Evolutionary conservation across 2,113 vertebrate species (phyloP), one percentile per base, ranked within the genome.

Genomic region (Rhadina sibilatrix): DNA sequence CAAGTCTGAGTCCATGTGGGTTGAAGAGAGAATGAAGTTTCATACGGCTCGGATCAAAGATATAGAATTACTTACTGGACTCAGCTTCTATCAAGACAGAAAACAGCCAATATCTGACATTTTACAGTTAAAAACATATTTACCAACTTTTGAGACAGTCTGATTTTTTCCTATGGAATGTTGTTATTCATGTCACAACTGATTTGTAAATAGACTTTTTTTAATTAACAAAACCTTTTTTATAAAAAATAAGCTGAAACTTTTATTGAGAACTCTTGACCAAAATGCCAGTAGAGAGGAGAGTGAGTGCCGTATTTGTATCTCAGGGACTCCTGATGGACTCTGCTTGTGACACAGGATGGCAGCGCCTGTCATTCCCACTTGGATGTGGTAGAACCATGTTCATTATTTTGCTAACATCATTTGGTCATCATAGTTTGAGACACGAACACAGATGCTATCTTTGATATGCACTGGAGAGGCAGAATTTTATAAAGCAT

Each of bases 11-110:
- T 97, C 97, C 3, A 50, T 71, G 5, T 99, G 99, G 99, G 97
- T 99, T 88, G 98, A 99, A 96, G 98, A 99, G 19, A 98, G 99
- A 98, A 89, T 99, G 65, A 96, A 96, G 65, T 97, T 99, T 46
- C 99, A 99, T 83, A 87, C 91, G 4, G 98, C 99, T 28, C 98
- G 99, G 23, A 97, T 99, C 76, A 96, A 97, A 94, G 99, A 99
- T 91, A 22, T 99, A 9, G 99, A 99, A 96, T 98, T 98, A 35
- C 97, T 99, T 94, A 99, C 98, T 2, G 99, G 99, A 87, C 98
- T 99, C 78, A 99, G 98, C 95, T 99, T 99, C 97, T 99, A 99
- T 97, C 99, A 99, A 60, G 97, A 99, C 88, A 98, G 98, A 93
- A 96, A 99, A 81, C 96, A 98, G 94, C 98, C 98, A 17, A 93